phyloP scores from a whole-genome alignment of 1,140 invertebrate genomes.

The Cylas formicarius region DNA sequence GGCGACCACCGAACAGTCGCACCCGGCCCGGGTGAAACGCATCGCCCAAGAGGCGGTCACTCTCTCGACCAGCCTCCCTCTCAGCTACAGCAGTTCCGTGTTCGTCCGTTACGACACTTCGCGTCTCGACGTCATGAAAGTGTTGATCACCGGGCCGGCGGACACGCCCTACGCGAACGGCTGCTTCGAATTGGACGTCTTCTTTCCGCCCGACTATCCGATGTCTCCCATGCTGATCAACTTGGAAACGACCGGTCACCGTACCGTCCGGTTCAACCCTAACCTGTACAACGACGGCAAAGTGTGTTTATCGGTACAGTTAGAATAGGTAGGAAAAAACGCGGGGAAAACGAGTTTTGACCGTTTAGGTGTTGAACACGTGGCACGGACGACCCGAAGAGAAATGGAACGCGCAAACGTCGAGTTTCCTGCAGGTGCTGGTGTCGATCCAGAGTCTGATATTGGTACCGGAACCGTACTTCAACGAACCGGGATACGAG shows the following conservation, averaged over 20 bases:
- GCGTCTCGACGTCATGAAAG: constrained; percentile 89
- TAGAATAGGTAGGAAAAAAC: no score
- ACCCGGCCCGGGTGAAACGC: constrained; percentile 81
- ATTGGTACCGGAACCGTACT: constrained; percentile 92
- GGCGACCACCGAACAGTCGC: constrained; percentile 74
- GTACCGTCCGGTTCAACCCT: constrained; percentile 91
- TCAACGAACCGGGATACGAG: constrained; percentile 84
- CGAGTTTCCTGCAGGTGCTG: constrained; percentile 91
- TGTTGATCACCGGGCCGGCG: constrained; percentile 69
- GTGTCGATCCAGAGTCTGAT: constrained; percentile 96
- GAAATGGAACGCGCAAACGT: constrained; percentile 96
- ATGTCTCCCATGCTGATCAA: constrained; percentile 79
- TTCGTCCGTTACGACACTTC: constrained; percentile 94
- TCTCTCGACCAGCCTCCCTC: constrained; percentile 85
- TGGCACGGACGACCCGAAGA: constrained; percentile 98
- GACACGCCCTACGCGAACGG: constrained; percentile 87
- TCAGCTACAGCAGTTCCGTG: constrained; percentile 90
- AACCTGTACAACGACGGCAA: constrained; percentile 97
- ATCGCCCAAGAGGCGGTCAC: constrained; percentile 94
- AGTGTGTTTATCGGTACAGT: constrained; percentile 86
- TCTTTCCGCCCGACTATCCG: constrained; percentile 83
- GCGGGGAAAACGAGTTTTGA: no score
- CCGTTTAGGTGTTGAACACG: constrained; percentile 68
- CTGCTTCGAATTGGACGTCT: constrained; percentile 87
- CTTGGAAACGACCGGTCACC: constrained; percentile 88